Conservation (phyloP, 2,888 invertebrate genomes). For the Tethea ocularis region DNA sequence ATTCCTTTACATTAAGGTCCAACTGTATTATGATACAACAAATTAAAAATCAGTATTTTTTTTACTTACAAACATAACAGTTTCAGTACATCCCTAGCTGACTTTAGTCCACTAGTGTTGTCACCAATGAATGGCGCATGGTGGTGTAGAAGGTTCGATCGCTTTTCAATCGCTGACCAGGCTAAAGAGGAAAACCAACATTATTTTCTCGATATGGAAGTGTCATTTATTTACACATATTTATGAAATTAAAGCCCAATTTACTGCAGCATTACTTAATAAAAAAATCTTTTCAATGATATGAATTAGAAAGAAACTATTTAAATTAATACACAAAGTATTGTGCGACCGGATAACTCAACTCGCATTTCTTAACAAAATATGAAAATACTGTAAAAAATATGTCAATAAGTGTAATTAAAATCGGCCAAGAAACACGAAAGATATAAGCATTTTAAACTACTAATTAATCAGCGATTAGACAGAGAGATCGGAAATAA, state of each 20-base stretch:
- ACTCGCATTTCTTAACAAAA: too few species aligned
- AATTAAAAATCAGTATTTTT: background rate
- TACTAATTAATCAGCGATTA: too few species aligned
- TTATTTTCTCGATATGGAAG: slow-evolving; percentile 14
- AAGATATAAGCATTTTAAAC: too few species aligned
- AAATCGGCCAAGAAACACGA: too few species aligned
- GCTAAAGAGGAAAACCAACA: slow-evolving; percentile 48
- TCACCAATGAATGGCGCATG: slow-evolving; percentile 87
- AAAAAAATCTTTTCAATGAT: too few species aligned
- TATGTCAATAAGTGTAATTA: too few species aligned
- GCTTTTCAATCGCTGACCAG: slow-evolving; percentile 76
- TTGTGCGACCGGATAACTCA: too few species aligned
- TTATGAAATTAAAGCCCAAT: background rate
- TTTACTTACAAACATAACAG: slow-evolving; percentile 85
- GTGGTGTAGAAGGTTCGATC: slow-evolving; percentile 88
- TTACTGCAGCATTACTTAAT: background rate
- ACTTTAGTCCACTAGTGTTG: slow-evolving; percentile 87
- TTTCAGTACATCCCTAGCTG: slow-evolving; percentile 88
- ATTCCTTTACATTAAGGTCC: background rate
- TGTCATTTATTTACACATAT: background rate
- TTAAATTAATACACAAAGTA: too few species aligned
- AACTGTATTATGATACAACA: too few species aligned
- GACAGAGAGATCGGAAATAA: too few species aligned
- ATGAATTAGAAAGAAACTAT: too few species aligned
- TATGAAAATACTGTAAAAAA: too few species aligned